Evolutionary conservation across 2,797 vertebrate species (phyloP), one percentile per base, ranked within the genome.

Genomic region (Hoplostethus mediterraneus): DNA sequence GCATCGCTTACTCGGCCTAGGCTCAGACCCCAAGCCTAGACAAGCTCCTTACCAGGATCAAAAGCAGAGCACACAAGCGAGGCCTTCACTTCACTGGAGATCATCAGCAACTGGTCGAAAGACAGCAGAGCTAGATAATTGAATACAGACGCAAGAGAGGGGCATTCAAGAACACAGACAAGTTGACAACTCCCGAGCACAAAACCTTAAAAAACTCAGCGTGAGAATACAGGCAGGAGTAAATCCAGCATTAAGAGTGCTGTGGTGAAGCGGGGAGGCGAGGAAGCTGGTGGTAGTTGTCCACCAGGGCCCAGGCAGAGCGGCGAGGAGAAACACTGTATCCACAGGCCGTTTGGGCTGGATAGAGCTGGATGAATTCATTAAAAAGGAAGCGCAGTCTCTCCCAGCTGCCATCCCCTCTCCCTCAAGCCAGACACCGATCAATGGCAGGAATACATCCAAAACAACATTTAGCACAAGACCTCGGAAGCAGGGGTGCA

Each of bases 391-490:
- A 83, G 88, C 84, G 80, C 84, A 89, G 88, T 90, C 88, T 91
- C 93, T 92, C 92, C 89, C 92, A 94, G 93, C 93, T 92, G 92
- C 92, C 92, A 91, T 93, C 21, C 91, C 91, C 91, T 91, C 80
- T 90, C 91, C 94, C 94, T 93, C 90, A 90, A 94, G 95, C 93
- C 94, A 95, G 86, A 94, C 89, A 90, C 89, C 93, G 94, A 95
- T 95, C 94, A 94, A 94, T 95, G 91, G 90, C 84, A 93, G 89
- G 93, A 95, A 93, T 87, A 92, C 91, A 94, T 94, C 93, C 93
- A 94, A 94, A 93, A 93, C 90, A 95, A 92, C 90, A 89, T 95
- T 95, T 95, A 95, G 93, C 91, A 90, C 89, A 88, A 93, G 92
- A 93, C 90, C 93, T 89, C 88, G 89, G 90, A 95, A 92, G 89